These are phyloP conservation scores for Aramus guarauna DNA, from an alignment of 2,113 vertebrate genomes.

Conservation along the genomic window DNA sequence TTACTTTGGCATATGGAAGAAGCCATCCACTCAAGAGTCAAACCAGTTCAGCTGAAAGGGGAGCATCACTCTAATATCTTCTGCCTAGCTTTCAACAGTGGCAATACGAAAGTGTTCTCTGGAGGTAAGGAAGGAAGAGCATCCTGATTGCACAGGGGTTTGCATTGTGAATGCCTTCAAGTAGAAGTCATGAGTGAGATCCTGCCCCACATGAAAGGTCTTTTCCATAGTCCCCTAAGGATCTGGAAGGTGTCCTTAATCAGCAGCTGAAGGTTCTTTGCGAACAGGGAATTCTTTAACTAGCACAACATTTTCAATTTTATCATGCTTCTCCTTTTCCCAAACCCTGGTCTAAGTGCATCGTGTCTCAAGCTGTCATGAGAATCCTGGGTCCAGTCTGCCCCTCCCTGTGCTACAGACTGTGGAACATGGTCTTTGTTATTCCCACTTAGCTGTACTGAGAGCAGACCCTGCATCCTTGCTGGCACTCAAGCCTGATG, in stretches of 20 bases:
- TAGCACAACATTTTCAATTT: background rate
- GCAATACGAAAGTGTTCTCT: conserved; percentile 94
- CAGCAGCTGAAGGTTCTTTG: background rate
- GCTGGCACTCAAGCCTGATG: background rate
- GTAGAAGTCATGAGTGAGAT: background rate
- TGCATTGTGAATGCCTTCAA: background rate
- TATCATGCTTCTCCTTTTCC: background rate
- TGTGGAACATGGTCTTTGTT: background rate
- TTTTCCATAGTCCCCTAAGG: background rate
- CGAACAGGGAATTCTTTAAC: background rate
- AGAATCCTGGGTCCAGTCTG: background rate
- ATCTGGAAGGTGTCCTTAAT: background rate
- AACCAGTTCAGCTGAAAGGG: conserved; percentile 93
- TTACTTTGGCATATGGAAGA: conserved; percentile 97
- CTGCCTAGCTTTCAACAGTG: conserved; percentile 96
- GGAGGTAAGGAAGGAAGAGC: conserved; percentile 80
- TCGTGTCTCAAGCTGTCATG: fast-evolving
- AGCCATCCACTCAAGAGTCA: conserved; percentile 89
- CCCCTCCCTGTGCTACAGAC: background rate
- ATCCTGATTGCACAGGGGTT: background rate
- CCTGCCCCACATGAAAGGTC: background rate
- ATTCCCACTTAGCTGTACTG: background rate
- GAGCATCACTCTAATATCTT: conserved; percentile 99
- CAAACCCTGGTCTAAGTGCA: background rate
- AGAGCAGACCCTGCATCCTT: background rate